Conservation (phyloP, 2,113 vertebrate species). For the Procavia capensis region DNA sequence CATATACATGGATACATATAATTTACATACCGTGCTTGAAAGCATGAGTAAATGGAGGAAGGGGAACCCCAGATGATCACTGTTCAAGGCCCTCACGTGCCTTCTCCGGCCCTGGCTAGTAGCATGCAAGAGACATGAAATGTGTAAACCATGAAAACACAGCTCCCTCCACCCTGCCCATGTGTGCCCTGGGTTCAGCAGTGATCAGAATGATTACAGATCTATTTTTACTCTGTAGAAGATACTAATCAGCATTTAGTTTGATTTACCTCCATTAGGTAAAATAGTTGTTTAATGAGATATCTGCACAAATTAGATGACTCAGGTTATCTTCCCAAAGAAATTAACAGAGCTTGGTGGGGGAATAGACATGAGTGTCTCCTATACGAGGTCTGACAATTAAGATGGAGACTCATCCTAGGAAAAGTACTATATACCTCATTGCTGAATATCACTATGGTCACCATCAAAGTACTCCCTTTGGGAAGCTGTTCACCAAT, state of each 20-base stretch:
- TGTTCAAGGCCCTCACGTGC: no score
- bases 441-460: no score
- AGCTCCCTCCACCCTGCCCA: background rate
- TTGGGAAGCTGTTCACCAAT: no score
- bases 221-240: conserved; percentile 40
- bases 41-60: no score
- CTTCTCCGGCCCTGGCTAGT: no score
- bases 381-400: no score
- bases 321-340: background rate
- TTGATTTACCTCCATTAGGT: conserved; percentile 60
- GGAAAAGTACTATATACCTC: no score
- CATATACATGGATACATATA: no score
- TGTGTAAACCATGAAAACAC: background rate
- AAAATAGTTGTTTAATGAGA: conserved; percentile 58
- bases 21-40: no score
- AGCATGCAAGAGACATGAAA: background rate
- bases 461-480: no score
- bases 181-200: background rate
- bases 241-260: conserved; percentile 43
- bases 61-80: no score
- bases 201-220: background rate
- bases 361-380: background rate
- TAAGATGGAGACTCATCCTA: no score
- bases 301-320: conserved; percentile 24
- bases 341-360: background rate